Conservation (phyloP, 2,797 vertebrate species). For the Tapera naevia region DNA sequence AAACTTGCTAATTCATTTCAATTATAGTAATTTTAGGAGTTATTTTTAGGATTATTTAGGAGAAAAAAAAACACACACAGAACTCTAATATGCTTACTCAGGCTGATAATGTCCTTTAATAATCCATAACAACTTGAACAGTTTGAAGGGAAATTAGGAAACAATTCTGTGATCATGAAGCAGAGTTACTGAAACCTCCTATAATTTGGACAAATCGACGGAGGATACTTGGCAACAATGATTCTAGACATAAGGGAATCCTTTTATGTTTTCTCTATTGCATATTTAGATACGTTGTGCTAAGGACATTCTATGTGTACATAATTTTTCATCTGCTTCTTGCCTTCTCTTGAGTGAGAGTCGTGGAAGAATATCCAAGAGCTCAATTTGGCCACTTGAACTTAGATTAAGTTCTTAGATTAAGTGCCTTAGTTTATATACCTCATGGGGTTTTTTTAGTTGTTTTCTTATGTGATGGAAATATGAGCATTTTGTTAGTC, state of each 20-base stretch:
- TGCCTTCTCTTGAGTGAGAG: not conserved
- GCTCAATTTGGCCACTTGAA: not conserved
- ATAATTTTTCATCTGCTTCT: not conserved
- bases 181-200: conserved; percentile 14
- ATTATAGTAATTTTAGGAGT: conserved; percentile 8
- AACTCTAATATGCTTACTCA: conserved; percentile 12
- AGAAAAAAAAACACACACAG: not conserved
- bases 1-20: not conserved
- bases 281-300: not conserved
- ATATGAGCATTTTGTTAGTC: conserved; percentile 17
- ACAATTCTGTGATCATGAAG: not conserved
- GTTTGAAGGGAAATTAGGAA: conserved; percentile 49
- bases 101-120: conserved; percentile 41
- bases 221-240: not conserved
- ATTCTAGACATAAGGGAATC: not conserved
- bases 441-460: not conserved
- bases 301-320: not conserved
- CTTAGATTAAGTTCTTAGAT: not conserved
- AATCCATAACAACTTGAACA: not conserved
- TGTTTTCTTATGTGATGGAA: conserved; percentile 26
- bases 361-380: not conserved
- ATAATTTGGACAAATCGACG: not conserved
- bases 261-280: not conserved
- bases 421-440: conserved; percentile 22
- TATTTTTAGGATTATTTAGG: conserved; percentile 2